A percentile compares a stretch with the other conserved stretches of the same genome.
Conservation (phyloP, 2,113 vertebrate species). For the Pipa parva region DNA sequence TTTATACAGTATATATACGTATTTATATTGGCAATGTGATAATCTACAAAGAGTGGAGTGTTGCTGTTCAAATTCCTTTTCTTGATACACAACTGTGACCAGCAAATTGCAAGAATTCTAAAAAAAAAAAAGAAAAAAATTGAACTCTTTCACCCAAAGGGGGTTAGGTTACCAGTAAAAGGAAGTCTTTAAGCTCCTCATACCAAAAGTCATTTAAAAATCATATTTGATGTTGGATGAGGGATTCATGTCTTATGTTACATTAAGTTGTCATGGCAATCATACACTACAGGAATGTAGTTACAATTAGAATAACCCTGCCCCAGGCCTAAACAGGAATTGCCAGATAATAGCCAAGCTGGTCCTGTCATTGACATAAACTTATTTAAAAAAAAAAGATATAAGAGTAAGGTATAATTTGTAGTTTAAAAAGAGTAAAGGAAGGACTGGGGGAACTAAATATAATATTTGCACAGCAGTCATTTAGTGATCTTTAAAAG, state of each 20-base stretch:
- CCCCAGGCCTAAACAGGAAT: slow-evolving; percentile 19
- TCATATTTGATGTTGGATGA: slow-evolving; percentile 14
- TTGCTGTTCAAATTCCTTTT: no score
- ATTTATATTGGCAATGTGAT: no score
- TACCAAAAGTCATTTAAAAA: slow-evolving; percentile 14
- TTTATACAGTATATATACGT: no score
- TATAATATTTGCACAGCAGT: no score
- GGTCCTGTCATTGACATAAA: neutral
- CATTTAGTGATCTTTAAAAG: no score
- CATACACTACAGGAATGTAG: slow-evolving; percentile 32
- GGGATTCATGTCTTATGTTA: slow-evolving; percentile 26
- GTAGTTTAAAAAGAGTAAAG: no score
- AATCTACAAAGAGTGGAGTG: no score
- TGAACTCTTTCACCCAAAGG: neutral
- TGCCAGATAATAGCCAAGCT: slow-evolving; percentile 25
- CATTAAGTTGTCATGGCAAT: slow-evolving; percentile 27
- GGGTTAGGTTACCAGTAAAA: slow-evolving; percentile 10
- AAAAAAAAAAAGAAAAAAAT: neutral
- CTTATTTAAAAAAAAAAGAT: neutral
- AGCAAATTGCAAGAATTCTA: neutral
- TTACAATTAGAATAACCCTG: slow-evolving; percentile 27
- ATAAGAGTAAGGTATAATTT: no score
- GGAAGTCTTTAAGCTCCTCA: slow-evolving; percentile 23
- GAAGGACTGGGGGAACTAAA: no score
- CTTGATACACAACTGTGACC: no score